Conservation (phyloP, 2,113 vertebrate species). For the Sinocyclocheilus maitianheensis region DNA sequence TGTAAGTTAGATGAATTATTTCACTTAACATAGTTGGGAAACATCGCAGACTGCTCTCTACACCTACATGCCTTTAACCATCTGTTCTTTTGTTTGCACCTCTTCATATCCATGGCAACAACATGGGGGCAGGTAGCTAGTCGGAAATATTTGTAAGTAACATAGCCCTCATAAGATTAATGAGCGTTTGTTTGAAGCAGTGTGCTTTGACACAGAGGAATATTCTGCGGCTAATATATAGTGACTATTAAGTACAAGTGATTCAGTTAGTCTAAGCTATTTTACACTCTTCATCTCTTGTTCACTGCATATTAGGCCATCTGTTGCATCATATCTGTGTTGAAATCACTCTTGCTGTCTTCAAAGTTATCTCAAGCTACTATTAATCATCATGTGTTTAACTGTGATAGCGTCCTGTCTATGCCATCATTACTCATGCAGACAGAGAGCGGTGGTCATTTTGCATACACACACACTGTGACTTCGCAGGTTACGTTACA, state of each 20-base stretch:
- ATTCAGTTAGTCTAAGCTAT: background rate
- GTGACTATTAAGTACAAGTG: background rate
- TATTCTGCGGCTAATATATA: background rate
- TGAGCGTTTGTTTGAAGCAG: slow-evolving; percentile 33
- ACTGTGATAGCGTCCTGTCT: background rate
- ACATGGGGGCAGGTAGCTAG: slow-evolving; percentile 69
- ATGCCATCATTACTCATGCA: background rate
- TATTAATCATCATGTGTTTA: background rate
- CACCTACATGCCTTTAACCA: slow-evolving; percentile 72
- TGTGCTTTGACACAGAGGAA: background rate
- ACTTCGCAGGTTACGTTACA: slow-evolving; percentile 5
- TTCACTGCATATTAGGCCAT: background rate
- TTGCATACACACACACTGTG: slow-evolving; percentile 18
- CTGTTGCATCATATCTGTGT: background rate
- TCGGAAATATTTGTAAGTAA: slow-evolving; percentile 49
- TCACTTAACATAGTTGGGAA: slow-evolving; percentile 57
- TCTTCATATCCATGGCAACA: slow-evolving; percentile 71
- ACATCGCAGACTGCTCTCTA: slow-evolving; percentile 61
- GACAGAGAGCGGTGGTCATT: background rate
- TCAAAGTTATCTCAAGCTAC: background rate
- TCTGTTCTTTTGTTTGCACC: slow-evolving; percentile 73
- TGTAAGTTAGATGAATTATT: slow-evolving; percentile 53
- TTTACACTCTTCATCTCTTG: background rate
- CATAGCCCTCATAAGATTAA: slow-evolving; percentile 41
- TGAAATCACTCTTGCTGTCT: background rate